Evolutionary conservation across 2,888 invertebrate genomes (phyloP), one percentile per base, ranked within the genome.

Genomic region (Sisyra terminalis): DNA sequence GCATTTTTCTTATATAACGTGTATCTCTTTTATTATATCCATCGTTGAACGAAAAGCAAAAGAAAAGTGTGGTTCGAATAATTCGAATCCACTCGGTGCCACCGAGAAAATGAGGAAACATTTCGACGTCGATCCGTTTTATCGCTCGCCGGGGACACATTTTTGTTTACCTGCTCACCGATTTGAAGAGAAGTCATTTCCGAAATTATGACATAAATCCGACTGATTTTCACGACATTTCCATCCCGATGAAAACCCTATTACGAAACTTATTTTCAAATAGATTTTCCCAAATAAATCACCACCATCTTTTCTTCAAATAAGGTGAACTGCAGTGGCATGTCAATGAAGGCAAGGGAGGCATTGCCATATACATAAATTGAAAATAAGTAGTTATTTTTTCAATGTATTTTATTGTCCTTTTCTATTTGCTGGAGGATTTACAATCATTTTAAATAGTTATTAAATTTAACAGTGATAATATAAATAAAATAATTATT

Each of bases 1-100:
- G 63, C 61, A 58, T 63, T 63, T 63, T 62, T 61, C 61, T 61
- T 63, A 63, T 62, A 61, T 57, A 60, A 58, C 56, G 56, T 58
- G 60, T 61, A 61, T 61, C 60, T 61, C 60, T 61, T 61, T 60
- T 43, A 43, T 43, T 41, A 34, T 34, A 41, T 32, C n/a, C 30
- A 29, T 41, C 14, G 16, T 16, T 15, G 38, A 13, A 15, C n/a
- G 11, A 39, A 40, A 24, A 17, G 18, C 38, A 17, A 24, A 13
- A 24, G 38, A 17, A n/a, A n/a, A n/a, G 3, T 13, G 13, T 13
- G 13, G 18, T n/a, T 24, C 13, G 38, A 18, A 10, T 38, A 11
- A 13, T 38, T 38, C 24, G 15, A 13, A 10, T 40, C 15, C 30
- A 31, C 17, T 15, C 18, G 38, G 10, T 11, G 16, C 17, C 14